Evolutionary conservation across 1,140 invertebrate species (phyloP).

Genomic region (Drosophila obscura): DNA sequence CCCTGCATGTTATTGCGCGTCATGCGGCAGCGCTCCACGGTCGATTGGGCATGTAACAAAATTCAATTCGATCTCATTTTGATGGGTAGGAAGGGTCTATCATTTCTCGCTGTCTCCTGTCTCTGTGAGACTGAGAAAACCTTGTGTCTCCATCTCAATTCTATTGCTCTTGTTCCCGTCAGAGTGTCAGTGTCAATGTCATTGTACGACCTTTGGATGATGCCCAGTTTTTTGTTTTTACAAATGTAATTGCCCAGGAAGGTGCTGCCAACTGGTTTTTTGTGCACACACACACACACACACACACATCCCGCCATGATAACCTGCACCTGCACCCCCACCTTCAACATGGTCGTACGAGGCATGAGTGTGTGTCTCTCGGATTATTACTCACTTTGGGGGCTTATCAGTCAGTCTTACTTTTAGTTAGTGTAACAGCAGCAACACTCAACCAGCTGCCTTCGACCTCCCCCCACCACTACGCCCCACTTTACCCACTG

Average conservation of each 20-base stretch:
- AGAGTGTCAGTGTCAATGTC: constrained; percentile 40
- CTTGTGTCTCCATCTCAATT: not conserved
- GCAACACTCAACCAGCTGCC: not conserved
- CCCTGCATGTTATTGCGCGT: too few species aligned
- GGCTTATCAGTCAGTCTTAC: constrained; percentile 46
- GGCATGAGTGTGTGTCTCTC: not conserved
- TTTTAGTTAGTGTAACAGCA: constrained; percentile 16
- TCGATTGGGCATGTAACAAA: too few species aligned
- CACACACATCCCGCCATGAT: too few species aligned
- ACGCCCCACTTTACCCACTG: not conserved
- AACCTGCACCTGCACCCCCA: too few species aligned
- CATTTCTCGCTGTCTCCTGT: too few species aligned
- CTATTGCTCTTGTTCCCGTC: constrained; percentile 1
- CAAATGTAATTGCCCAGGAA: constrained; percentile 22
- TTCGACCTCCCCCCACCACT: not conserved
- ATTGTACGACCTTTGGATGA: constrained; percentile 66
- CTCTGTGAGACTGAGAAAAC: too few species aligned
- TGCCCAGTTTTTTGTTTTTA: constrained; percentile 43
- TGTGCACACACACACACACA: too few species aligned
- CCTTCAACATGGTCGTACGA: not conserved
- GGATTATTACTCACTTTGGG: constrained; percentile 40
- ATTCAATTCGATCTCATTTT: too few species aligned
- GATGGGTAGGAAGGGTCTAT: not conserved
- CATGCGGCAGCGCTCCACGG: too few species aligned
- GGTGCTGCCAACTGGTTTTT: constrained; percentile 4